Conservation (phyloP, 1,140 invertebrate genomes). For the Idris sp. region DNA sequence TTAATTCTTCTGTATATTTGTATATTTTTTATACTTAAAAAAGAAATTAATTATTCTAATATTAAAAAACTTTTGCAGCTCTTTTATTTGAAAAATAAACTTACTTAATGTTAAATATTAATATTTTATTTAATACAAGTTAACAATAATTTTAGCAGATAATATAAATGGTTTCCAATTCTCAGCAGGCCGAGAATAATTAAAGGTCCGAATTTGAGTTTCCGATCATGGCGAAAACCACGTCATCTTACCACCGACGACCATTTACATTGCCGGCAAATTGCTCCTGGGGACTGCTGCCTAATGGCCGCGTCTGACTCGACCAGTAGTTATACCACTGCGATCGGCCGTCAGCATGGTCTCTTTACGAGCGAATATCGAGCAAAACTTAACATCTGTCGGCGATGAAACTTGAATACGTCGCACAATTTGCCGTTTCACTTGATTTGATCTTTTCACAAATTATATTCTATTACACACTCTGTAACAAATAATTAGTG, state of each 20-base stretch:
- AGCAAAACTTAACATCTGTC: constrained; percentile 56
- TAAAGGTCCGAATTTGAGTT: constrained; percentile 46
- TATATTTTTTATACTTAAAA: too few species aligned
- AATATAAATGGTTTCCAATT: too few species aligned
- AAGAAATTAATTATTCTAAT: too few species aligned
- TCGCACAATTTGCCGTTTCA: constrained; percentile 33
- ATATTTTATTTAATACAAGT: too few species aligned
- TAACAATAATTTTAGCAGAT: too few species aligned
- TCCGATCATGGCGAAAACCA: constrained; percentile 53
- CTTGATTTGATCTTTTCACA: constrained; percentile 30
- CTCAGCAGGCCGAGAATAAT: constrained; percentile 44
- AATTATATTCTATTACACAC: constrained; percentile 49
- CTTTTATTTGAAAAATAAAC: too few species aligned
- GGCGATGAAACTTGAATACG: constrained; percentile 55
- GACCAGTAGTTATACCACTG: constrained; percentile 60
- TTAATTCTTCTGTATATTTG: too few species aligned
- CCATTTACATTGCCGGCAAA: constrained; percentile 60
- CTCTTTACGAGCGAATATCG: constrained; percentile 53
- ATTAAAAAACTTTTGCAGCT: too few species aligned
- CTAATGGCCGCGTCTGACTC: constrained; percentile 61
- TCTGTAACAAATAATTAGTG: constrained; percentile 33
- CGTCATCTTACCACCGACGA: constrained; percentile 49
- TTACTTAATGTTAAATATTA: too few species aligned
- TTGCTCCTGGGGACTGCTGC: constrained; percentile 52
- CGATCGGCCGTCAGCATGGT: constrained; percentile 51